Base-by-base conservation (phyloP, 2,113 vertebrate species). In the sheep (Ovis aries) region DNA sequence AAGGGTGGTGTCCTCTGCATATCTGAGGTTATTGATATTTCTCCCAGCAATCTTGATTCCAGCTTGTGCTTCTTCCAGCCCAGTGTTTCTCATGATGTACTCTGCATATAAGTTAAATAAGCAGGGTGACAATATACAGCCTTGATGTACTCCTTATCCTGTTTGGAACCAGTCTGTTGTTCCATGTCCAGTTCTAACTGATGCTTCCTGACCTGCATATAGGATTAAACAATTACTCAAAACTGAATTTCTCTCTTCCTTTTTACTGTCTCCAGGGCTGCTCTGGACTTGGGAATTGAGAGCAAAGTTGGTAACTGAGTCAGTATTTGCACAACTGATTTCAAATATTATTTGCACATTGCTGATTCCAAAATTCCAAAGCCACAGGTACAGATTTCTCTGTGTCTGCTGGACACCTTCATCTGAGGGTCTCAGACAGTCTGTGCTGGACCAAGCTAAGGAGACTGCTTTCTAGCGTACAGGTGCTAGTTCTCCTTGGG, bases 391-490 rank as follows among this genome's bases (percentile, higher is more conserved):
- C 16, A 62, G 23, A 31, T 83, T 94, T 87, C 33, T 31, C 0
- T 33, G 74, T 95, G 6, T 14, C 45, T 59, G 10, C 25, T 29
- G 60, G 40, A 36, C 21, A 29, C n/a, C n/a, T 82, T 92, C 33
- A n/a, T 21, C 14, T 50, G 27, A n/a, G 83, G n/a, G 5, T 71
- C 67, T 77, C 55, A 23, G 81, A 59, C 33, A 29, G 55, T 31
- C 14, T 60, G 4, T 43, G 12, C 29, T n/a, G 45, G 17, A 53
- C 16, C 43, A 90, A 48, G 36, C 21, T n/a, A 52, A 60, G 45
- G 21, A 19, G 29, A 11, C 10, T 78, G 10, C 3, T 29, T 53
- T 53, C n/a, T 31, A 1, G 17, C 1, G 2, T 36, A 19, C 3
- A 81, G 78, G 27, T 3, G 0, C 64, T 53, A 19, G 21, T 53